Percentiles rank a stretch among this genome's conserved stretches.
phyloP scores from a whole-genome alignment of 2,113 vertebrate genomes.

The Cricetomys ansorgei region DNA sequence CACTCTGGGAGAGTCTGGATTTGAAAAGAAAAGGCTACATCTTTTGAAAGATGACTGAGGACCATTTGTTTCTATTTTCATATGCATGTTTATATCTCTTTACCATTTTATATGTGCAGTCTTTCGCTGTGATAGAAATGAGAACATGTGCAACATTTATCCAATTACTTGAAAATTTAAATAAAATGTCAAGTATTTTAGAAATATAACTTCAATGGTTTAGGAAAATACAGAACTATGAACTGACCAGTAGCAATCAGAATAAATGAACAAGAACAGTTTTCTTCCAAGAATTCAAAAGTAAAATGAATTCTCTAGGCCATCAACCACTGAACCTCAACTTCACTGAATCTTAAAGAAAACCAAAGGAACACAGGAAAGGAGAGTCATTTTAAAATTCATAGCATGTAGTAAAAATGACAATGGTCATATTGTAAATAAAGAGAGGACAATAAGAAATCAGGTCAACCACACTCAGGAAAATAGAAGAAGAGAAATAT shows the following conservation, averaged over 20 bases:
- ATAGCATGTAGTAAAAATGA: neutral
- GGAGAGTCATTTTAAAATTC: neutral
- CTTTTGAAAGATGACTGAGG: neutral
- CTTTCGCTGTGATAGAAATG: neutral
- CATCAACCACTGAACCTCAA: neutral
- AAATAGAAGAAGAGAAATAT: constrained; percentile 42
- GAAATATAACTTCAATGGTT: neutral
- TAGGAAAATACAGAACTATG: neutral
- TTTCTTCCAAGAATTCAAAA: neutral
- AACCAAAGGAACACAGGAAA: neutral
- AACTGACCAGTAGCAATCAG: neutral
- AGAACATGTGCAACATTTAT: neutral
- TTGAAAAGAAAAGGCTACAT: neutral
- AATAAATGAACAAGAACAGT: neutral
- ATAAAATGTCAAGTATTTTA: neutral
- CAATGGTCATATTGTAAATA: neutral
- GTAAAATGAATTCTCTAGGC: neutral
- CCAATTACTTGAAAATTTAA: constrained; percentile 6
- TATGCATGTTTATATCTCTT: neutral
- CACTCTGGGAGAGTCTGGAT: neutral
- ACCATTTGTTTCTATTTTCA: neutral
- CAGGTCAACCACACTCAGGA: neutral
- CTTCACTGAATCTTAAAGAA: neutral
- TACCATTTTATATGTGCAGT: constrained; percentile 30
- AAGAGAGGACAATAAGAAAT: neutral